Evolutionary conservation across 2,113 vertebrate species (phyloP).

Genomic region (Psilopsiagon aymara): DNA sequence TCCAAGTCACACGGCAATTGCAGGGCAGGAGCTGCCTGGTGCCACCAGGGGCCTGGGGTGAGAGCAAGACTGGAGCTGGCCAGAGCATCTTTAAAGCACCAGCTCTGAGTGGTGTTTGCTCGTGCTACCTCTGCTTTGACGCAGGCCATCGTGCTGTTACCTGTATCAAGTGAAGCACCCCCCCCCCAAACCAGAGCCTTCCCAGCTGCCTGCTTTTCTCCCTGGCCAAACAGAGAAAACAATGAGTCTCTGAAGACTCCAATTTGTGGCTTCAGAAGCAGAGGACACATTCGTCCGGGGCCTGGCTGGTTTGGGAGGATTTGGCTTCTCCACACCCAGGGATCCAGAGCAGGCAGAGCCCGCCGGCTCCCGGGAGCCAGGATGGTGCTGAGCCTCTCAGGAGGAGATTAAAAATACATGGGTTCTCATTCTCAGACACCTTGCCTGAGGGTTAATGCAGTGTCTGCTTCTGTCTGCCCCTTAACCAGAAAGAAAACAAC

Average conservation of each 20-base stretch:
- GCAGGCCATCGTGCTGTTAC: rapidly evolving
- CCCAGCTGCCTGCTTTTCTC: neutral
- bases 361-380: neutral
- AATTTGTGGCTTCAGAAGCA: neutral
- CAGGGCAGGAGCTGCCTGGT: neutral
- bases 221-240: neutral
- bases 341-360: neutral
- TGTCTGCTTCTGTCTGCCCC: neutral
- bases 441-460: neutral
- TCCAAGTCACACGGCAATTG: neutral
- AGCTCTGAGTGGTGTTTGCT: neutral
- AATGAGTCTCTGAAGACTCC: rapidly evolving
- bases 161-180: neutral
- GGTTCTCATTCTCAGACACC: neutral
- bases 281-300: rapidly evolving
- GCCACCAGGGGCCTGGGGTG: rapidly evolving
- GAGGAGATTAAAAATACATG: neutral
- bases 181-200: neutral
- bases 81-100: neutral
- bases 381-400: neutral
- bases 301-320: neutral
- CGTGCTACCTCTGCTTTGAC: rapidly evolving
- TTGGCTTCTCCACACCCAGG: neutral
- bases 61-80: neutral
- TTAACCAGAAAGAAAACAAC: neutral